phyloP scores from a whole-genome alignment of 2,888 invertebrate species.

The Deladenus siricidicola region DNA sequence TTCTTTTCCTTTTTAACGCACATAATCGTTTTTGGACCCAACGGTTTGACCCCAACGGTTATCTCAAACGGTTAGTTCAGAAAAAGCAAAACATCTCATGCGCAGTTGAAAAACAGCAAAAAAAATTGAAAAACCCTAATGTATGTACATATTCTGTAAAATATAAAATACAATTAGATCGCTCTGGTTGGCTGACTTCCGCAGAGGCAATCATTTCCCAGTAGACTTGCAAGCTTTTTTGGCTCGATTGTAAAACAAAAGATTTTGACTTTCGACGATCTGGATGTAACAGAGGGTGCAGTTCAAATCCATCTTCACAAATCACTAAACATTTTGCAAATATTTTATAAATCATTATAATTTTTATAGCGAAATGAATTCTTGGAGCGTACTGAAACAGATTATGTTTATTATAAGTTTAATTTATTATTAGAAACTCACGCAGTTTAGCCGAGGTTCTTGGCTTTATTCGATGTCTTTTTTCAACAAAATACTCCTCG shows the following conservation, averaged over 20 bases:
- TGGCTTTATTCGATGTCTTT: slow-evolving; percentile 18
- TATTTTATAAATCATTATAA: too few species aligned
- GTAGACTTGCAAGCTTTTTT: neutral
- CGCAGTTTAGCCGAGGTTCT: slow-evolving; percentile 12
- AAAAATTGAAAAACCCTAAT: neutral
- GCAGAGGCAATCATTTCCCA: neutral
- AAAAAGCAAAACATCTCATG: too few species aligned
- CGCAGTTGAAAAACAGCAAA: too few species aligned
- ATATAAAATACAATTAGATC: slow-evolving; percentile 3
- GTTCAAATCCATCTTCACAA: slow-evolving; percentile 15
- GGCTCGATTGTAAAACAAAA: neutral
- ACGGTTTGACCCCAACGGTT: too few species aligned
- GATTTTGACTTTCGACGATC: slow-evolving; percentile 2
- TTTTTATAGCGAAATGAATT: too few species aligned
- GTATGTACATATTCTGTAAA: neutral
- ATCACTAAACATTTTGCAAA: slow-evolving; percentile 11
- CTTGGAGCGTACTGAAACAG: too few species aligned
- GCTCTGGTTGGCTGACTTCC: slow-evolving; percentile 2
- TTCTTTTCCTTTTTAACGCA: too few species aligned
- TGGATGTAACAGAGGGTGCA: too few species aligned
- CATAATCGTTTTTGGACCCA: too few species aligned
- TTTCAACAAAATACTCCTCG: slow-evolving; percentile 14
- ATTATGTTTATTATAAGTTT: too few species aligned
- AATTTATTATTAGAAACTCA: too few species aligned
- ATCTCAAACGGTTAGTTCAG: too few species aligned